Conservation (phyloP, 1,140 invertebrate genomes). For the Calephelis nemesis region DNA sequence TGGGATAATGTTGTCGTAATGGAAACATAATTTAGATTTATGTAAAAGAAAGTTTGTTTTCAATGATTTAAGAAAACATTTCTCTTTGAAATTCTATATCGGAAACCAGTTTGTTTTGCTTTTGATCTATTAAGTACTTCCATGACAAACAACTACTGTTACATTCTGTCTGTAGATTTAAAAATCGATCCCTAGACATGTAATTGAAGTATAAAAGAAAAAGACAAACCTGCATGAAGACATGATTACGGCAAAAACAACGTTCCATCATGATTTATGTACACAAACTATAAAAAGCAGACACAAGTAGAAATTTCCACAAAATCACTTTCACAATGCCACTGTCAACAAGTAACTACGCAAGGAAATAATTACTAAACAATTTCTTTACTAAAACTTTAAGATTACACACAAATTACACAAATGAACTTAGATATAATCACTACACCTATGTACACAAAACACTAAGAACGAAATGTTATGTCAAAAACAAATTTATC, state of each 20-base stretch:
- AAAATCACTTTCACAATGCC: conserved; percentile 21
- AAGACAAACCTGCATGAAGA: conserved; percentile 30
- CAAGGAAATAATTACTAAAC: conserved; percentile 1
- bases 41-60: too few species aligned
- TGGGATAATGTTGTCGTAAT: too few species aligned
- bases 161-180: too few species aligned
- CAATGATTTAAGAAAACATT: too few species aligned
- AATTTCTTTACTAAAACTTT: background rate
- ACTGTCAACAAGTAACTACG: conserved; percentile 14
- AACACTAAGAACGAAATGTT: conserved; percentile 63
- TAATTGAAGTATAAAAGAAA: too few species aligned
- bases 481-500: conserved; percentile 38
- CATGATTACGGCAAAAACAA: conserved; percentile 25
- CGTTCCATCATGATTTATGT: conserved; percentile 32
- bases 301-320: conserved; percentile 28
- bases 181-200: too few species aligned
- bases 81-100: too few species aligned
- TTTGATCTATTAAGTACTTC: too few species aligned
- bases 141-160: too few species aligned
- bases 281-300: conserved; percentile 22
- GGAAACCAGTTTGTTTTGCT: too few species aligned
- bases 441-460: conserved; percentile 51
- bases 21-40: too few species aligned
- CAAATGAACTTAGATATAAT: conserved; percentile 15
- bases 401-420: conserved; percentile 2